phyloP scores from a whole-genome alignment of 2,888 invertebrate species.

The Agonopterix heracliana region DNA sequence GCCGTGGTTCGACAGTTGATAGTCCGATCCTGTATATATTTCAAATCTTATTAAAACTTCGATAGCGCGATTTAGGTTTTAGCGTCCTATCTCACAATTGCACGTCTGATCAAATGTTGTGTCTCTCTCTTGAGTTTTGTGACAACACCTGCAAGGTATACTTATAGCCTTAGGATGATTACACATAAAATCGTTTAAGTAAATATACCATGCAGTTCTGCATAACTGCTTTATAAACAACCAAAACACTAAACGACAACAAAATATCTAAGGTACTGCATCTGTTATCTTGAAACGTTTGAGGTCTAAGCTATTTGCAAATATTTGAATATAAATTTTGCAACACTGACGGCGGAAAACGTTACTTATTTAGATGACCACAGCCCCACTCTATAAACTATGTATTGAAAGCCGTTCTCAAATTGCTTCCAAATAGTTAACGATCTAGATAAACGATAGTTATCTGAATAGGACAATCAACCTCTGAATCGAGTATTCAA shows the following conservation, averaged over 20 bases:
- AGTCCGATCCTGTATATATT: too few species aligned
- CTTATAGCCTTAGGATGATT: too few species aligned
- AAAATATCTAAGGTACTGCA: slow-evolving; percentile 31
- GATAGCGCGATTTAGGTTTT: too few species aligned
- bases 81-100: too few species aligned
- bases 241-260: slow-evolving; percentile 17
- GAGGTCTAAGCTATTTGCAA: slow-evolving; percentile 44
- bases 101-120: too few species aligned
- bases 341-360: slow-evolving; percentile 35
- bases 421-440: slow-evolving; percentile 53
- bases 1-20: too few species aligned
- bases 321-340: slow-evolving; percentile 51
- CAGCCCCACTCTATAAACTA: slow-evolving; percentile 36
- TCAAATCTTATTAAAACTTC: too few species aligned
- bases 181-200: too few species aligned
- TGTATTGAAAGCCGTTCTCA: slow-evolving; percentile 42
- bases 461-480: slow-evolving; percentile 40
- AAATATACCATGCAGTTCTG: neutral
- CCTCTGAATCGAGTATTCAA: slow-evolving; percentile 39
- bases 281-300: slow-evolving; percentile 37
- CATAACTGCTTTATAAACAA: neutral
- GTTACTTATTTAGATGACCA: slow-evolving; percentile 21
- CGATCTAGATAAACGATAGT: slow-evolving; percentile 42
- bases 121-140: too few species aligned
- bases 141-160: too few species aligned